These are phyloP conservation scores for Drosophila barbarae DNA, from an alignment of 2,888 invertebrate genomes.

Conservation along the genomic window DNA sequence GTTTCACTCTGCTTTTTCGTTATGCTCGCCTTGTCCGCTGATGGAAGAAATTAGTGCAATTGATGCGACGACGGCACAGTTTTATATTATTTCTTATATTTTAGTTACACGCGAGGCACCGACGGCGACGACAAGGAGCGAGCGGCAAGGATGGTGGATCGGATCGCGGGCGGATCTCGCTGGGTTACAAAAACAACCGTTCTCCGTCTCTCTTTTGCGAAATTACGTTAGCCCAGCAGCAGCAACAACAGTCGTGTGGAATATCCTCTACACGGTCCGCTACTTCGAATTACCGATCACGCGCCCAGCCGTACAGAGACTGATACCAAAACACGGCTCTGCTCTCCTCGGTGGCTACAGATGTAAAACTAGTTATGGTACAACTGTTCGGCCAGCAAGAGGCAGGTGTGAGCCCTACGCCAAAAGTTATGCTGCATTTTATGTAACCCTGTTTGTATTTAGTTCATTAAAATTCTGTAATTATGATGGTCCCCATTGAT, in stretches of 20 bases:
- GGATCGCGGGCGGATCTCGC: slow-evolving; percentile 26
- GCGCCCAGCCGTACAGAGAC: slow-evolving; percentile 64
- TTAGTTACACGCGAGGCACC: slow-evolving; percentile 64
- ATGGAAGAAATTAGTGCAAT: slow-evolving; percentile 73
- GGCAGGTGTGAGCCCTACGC: slow-evolving; percentile 18
- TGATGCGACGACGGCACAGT: slow-evolving; percentile 62
- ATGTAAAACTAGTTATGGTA: slow-evolving; percentile 63
- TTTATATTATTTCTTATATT: slow-evolving; percentile 39
- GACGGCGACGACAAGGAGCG: slow-evolving; percentile 5
- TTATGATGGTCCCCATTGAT: no score
- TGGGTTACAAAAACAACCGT: slow-evolving; percentile 56
- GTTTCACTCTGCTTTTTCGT: slow-evolving; percentile 62
- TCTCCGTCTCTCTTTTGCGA: slow-evolving; percentile 52
- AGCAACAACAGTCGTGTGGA: slow-evolving; percentile 48
- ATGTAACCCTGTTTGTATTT: no score
- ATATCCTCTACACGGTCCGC: slow-evolving; percentile 69
- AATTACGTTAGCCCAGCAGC: slow-evolving; percentile 59
- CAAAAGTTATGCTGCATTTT: no score
- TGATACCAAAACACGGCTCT: slow-evolving; percentile 59
- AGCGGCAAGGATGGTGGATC: slow-evolving; percentile 52
- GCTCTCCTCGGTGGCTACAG: slow-evolving; percentile 55
- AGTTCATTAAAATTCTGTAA: no score
- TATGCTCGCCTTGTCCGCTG: slow-evolving; percentile 67
- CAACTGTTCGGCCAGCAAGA: slow-evolving; percentile 15
- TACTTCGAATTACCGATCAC: slow-evolving; percentile 68